Conservation (phyloP, 2,113 vertebrate species). For the Takifugu bimaculatus region DNA sequence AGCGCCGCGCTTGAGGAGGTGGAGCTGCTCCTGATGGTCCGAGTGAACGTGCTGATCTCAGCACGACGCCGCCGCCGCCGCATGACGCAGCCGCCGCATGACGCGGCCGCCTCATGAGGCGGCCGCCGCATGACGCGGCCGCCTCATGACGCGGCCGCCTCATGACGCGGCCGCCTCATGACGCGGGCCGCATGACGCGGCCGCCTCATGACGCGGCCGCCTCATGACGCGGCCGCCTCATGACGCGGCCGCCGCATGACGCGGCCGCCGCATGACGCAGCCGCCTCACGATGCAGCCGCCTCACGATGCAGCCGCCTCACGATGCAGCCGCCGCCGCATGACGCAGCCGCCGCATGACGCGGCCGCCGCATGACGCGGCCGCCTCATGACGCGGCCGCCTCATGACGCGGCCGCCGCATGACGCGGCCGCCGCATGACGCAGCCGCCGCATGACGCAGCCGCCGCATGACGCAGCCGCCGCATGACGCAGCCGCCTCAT, state of each 20-base stretch:
- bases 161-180: slow-evolving; percentile 15
- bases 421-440: not conserved
- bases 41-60: too few relatives aligned
- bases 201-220: slow-evolving; percentile 5
- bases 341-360: too few relatives aligned
- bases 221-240: not conserved
- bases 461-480: not conserved
- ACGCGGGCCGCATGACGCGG: not conserved
- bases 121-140: too few relatives aligned
- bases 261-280: not conserved
- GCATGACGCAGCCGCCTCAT: too few relatives aligned
- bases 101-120: too few relatives aligned
- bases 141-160: not conserved
- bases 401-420: slow-evolving; percentile 11
- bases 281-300: slow-evolving; percentile 5
- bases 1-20: too few relatives aligned
- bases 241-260: not conserved
- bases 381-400: slow-evolving; percentile 11
- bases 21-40: too few relatives aligned
- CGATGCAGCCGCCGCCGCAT: too few relatives aligned
- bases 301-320: too few relatives aligned
- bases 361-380: too few relatives aligned
- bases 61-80: too few relatives aligned
- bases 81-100: too few relatives aligned
- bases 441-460: slow-evolving; percentile 5